Percentiles rank a stretch among this genome's conserved stretches.
phyloP scores from a whole-genome alignment of 2,113 vertebrate species.

The Burhinus bistriatus region DNA sequence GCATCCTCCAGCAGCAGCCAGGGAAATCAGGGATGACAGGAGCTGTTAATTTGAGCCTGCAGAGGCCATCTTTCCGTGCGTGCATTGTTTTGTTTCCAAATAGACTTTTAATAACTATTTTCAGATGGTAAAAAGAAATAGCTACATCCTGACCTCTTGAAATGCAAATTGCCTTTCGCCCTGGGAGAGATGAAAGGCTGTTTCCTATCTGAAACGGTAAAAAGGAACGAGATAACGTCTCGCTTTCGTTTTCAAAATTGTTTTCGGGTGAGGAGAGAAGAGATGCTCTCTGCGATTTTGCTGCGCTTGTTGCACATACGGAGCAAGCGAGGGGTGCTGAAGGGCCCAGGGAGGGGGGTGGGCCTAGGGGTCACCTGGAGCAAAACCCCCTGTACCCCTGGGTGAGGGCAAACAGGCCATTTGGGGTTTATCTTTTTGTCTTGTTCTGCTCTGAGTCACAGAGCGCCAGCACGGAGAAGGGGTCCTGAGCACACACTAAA shows the following conservation, averaged over 20 bases:
- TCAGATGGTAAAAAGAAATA: neutral
- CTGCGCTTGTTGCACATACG: neutral
- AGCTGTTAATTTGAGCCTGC: neutral
- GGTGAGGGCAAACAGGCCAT: neutral
- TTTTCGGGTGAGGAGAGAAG: neutral
- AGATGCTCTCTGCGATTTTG: neutral
- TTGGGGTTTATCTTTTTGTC: no score
- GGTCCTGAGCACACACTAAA: fast-evolving
- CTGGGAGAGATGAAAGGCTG: neutral
- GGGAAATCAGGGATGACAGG: neutral
- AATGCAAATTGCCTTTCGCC: conserved; percentile 18
- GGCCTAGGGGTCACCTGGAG: neutral
- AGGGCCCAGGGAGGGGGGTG: fast-evolving
- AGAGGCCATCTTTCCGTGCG: neutral
- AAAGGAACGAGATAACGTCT: neutral
- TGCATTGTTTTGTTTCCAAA: neutral
- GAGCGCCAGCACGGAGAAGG: neutral
- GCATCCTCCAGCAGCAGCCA: neutral
- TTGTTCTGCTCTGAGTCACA: neutral
- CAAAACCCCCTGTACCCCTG: neutral
- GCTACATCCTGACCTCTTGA: neutral
- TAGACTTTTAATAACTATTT: neutral
- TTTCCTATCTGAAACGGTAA: neutral
- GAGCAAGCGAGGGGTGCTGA: fast-evolving
- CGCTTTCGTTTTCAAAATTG: neutral